Conservation (phyloP, 2,888 invertebrate genomes). For the Pollenia griseotomentosa region DNA sequence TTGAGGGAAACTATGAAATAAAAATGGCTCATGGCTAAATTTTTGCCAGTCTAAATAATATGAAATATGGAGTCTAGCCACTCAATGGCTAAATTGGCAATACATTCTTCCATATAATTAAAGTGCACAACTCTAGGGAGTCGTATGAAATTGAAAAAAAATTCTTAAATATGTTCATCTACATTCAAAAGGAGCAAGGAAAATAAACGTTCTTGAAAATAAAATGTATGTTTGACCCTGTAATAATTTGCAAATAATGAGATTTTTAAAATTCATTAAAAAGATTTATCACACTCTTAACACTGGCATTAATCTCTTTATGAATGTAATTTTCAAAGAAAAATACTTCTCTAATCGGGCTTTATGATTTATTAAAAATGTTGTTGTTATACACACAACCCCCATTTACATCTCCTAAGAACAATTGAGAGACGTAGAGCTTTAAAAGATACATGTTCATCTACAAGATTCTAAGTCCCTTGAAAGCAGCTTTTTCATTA, state of each 20-base stretch:
- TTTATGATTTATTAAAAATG: constrained; percentile 32
- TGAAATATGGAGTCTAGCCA: no score
- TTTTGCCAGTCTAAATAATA: no score
- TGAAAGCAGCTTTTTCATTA: constrained; percentile 43
- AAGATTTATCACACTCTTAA: constrained; percentile 34
- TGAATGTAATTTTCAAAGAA: constrained; percentile 25
- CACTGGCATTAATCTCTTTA: background rate
- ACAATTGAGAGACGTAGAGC: constrained; percentile 8
- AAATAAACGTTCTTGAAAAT: background rate
- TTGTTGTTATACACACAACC: background rate
- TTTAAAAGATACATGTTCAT: background rate
- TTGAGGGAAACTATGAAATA: no score
- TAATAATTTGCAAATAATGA: background rate
- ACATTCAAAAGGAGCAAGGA: no score
- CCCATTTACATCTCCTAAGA: background rate
- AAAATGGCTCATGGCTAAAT: no score
- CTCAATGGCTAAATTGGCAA: no score
- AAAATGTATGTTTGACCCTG: background rate
- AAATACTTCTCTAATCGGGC: constrained; percentile 13
- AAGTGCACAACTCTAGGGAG: no score
- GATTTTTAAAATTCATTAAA: constrained; percentile 27
- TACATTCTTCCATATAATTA: no score
- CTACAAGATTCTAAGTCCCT: constrained; percentile 11
- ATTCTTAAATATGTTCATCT: no score
- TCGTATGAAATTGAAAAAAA: no score